phyloP scores from a whole-genome alignment of 2,888 invertebrate genomes.

The Nymphalis polychloros region DNA sequence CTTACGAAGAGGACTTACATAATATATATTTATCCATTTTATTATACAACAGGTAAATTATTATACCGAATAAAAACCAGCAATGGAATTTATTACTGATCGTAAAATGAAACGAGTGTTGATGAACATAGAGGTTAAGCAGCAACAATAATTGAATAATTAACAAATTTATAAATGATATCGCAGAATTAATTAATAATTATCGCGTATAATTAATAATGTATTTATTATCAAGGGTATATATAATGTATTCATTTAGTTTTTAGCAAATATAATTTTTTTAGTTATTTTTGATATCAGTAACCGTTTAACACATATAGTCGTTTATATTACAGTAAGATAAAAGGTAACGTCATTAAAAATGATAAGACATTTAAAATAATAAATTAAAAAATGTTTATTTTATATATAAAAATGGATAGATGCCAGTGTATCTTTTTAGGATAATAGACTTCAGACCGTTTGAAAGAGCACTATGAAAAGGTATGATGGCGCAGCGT shows the following conservation, averaged over 20 bases:
- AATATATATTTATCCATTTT: not conserved
- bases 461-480: no score
- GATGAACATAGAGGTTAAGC: not conserved
- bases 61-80: constrained; percentile 4
- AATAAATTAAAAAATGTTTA: no score
- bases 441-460: no score
- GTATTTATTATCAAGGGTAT: not conserved
- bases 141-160: not conserved
- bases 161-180: not conserved
- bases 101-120: constrained; percentile 3
- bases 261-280: not conserved
- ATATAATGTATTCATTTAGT: not conserved
- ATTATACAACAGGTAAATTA: constrained; percentile 1
- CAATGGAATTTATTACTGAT: constrained; percentile 2
- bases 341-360: no score
- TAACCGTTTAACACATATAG: no score
- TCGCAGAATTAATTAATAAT: not conserved
- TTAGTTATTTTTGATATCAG: not conserved
- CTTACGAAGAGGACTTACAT: no score
- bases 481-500: no score
- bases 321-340: no score
- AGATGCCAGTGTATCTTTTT: no score
- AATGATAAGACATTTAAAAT: no score
- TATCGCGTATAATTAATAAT: constrained; percentile 4
- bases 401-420: no score